Evolutionary conservation across 2,888 invertebrate genomes (phyloP), one percentile per base, ranked within the genome.

Genomic region (Octodonta nipae): DNA sequence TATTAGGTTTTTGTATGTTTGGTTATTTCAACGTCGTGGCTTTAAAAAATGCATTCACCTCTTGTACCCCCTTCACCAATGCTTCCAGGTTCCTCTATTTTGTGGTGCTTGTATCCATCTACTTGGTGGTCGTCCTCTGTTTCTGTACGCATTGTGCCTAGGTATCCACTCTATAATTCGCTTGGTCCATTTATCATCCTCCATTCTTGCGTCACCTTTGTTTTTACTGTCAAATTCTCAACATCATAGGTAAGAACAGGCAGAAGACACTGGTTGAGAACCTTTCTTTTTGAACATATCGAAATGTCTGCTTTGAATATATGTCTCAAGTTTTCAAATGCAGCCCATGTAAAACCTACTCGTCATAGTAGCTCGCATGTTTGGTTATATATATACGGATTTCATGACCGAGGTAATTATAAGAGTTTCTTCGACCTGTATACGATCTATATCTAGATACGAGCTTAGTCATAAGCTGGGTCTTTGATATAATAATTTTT

Each of bases 51-150:
- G n/a, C n/a, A n/a, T n/a, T n/a, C n/a, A n/a, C n/a, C n/a, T n/a
- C n/a, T n/a, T n/a, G n/a, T n/a, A n/a, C n/a, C n/a, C n/a, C n/a
- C n/a, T n/a, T n/a, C n/a, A n/a, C n/a, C n/a, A n/a, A n/a, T n/a
- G n/a, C 20, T 20, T 20, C 20, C 20, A 20, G 20, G 20, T 20
- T 20, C n/a, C n/a, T n/a, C n/a, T n/a, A n/a, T n/a, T n/a, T n/a
- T 20, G 20, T 20, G 20, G 7, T n/a, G 20, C 20, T 20, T n/a
- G 20, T 20, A 20, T 20, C 20, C 20, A 20, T 20, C 20, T 20
- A 20, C 7, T 20, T 20, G 20, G 20, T 6, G 20, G 20, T 20
- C 20, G 20, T 20, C 20, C 20, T 7, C 20, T 20, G 20, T 20
- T 20, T 20, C 20, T 20, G 20, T 20, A 20, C n/a, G 20, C n/a